Base-by-base conservation (phyloP, 2,888 invertebrate species). In the Limenitis arthemis region DNA sequence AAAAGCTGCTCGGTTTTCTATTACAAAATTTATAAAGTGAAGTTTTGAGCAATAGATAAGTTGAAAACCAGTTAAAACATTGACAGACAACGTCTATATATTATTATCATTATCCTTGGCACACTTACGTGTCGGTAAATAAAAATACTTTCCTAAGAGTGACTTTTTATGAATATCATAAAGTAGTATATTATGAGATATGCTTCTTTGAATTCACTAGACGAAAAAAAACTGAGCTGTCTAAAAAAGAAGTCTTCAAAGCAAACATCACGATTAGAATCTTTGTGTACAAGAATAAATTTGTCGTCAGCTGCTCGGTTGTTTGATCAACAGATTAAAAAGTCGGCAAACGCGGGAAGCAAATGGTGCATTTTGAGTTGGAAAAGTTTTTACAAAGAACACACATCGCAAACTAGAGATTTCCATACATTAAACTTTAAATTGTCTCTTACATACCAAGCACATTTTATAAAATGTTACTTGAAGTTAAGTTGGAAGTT, bases 301-400 rank as follows among this genome's bases (percentile, higher is more conserved):
- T 80, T 80, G 77, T 79, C 79, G 73, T 73, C 79, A 70, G 71
- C 70, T 70, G 67, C 61, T 63, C 68, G 67, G 60, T 70, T 77
- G 77, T 82, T 81, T 81, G 81, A 82, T 81, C 78, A 72, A 72
- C 69, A 79, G 81, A 82, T 81, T 80, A 80, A 75, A 76, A 77
- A 76, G 67, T 71, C 70, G 67, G 66, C 69, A 68, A 70, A 66
- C 66, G 69, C 61, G 62, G 58, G 62, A 61, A 68, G 73, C 72
- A 72, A 77, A 75, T 74, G 75, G 72, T 69, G 73, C 71, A 73
- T 74, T 73, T 74, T 69, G 69, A 73, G 67, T 70, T 66, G 55
- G 64, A 67, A 66, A 62, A 67, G 67, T 62, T 64, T 58, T 44
- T 53, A 56, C 52, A 44, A 53, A 51, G 53, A 59, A 40, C 58